A percentile compares a stretch with the other conserved stretches of the same genome.
Evolutionary conservation across 2,113 vertebrate species (phyloP).

Genomic region (Peromyscus maniculatus): DNA sequence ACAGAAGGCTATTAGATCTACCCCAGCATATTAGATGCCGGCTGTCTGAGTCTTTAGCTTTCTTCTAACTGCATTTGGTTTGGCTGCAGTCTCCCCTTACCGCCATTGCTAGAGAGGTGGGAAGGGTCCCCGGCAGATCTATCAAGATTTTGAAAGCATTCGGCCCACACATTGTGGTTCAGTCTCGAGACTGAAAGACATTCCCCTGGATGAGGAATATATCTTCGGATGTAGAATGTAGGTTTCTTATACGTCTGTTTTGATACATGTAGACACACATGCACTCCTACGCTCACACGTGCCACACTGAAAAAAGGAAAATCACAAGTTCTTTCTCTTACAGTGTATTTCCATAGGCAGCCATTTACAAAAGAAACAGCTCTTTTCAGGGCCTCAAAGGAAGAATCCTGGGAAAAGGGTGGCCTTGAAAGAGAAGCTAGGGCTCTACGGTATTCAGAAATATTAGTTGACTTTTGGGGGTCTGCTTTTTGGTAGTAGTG

Average conservation of each 20-base stretch:
- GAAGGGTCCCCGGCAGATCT: background rate
- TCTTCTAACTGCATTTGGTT: background rate
- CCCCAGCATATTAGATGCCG: background rate
- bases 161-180: background rate
- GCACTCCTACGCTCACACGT: background rate
- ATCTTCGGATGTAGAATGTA: background rate
- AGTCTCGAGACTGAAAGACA: background rate
- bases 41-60: background rate
- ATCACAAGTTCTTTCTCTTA: background rate
- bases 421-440: background rate
- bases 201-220: background rate
- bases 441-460: background rate
- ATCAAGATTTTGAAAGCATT: background rate
- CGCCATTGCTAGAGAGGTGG: background rate
- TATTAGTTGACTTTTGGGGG: background rate
- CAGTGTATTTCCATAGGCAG: constrained; percentile 1
- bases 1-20: constrained; percentile 16
- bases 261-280: background rate
- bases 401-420: background rate
- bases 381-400: background rate
- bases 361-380: background rate
- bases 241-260: background rate
- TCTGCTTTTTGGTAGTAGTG: background rate
- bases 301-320: constrained; percentile 12
- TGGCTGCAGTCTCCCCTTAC: background rate